These are phyloP conservation scores for Sanderia malayensis DNA, from an alignment of 30 jellyfish, hydroid and myxozoan genomes.

Conservation along the genomic window DNA sequence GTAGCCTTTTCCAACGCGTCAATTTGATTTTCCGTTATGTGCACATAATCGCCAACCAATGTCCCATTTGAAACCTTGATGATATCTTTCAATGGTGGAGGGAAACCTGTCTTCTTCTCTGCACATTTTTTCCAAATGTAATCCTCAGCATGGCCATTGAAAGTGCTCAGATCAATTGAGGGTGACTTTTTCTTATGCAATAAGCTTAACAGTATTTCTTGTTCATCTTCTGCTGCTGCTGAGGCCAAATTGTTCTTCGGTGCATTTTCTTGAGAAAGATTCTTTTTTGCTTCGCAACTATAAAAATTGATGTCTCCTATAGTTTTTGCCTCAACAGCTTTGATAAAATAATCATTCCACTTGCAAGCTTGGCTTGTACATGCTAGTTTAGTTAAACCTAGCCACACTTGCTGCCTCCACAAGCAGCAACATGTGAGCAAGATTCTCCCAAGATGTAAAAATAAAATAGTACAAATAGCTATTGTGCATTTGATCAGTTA, in stretches of 20 bases:
- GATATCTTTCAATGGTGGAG: too few species aligned
- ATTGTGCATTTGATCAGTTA: too few species aligned
- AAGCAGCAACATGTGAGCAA: constrained; percentile 68
- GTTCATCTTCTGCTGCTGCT: constrained; percentile 6
- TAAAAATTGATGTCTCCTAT: not conserved
- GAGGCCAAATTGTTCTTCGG: not conserved
- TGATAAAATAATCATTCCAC: constrained; percentile 27
- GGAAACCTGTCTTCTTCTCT: too few species aligned
- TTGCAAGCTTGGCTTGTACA: constrained; percentile 33
- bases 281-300: too few species aligned
- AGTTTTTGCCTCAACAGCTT: too few species aligned
- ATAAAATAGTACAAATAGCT: not conserved
- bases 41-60: not conserved
- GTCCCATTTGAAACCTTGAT: too few species aligned
- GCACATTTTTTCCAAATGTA: too few species aligned
- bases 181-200: constrained; percentile 3
- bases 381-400: constrained; percentile 39
- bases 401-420: constrained; percentile 50
- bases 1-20: constrained; percentile 4
- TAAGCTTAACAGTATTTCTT: not conserved
- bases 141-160: constrained; percentile 10
- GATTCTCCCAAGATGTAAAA: too few species aligned
- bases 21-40: constrained; percentile 8
- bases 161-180: constrained; percentile 11
- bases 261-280: not conserved